Percentiles rank a stretch among this genome's conserved stretches.
phyloP scores from a whole-genome alignment of 2,888 invertebrate genomes.

The Megaustenia siamemsis region DNA sequence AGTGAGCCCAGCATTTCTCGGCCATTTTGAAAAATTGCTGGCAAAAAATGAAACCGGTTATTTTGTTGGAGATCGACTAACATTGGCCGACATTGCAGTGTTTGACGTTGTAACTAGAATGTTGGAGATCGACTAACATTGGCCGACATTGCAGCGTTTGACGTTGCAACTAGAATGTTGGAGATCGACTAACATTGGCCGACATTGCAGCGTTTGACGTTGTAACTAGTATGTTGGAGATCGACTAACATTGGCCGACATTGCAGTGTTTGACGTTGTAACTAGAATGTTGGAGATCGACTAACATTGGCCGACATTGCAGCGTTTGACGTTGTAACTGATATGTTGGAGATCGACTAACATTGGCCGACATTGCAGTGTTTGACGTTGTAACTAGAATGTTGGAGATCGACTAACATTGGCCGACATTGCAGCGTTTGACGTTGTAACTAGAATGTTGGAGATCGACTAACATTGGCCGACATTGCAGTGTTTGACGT shows the following conservation, averaged over 20 bases:
- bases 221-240: slow-evolving; percentile 10
- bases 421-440: slow-evolving; percentile 41
- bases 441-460: slow-evolving; percentile 15
- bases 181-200: slow-evolving; percentile 25
- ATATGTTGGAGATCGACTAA: neutral
- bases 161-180: too few species aligned
- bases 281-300: slow-evolving; percentile 12
- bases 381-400: too few species aligned
- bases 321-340: slow-evolving; percentile 34
- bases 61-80: slow-evolving; percentile 28
- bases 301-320: slow-evolving; percentile 41
- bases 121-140: neutral
- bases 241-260: too few species aligned
- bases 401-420: slow-evolving; percentile 30
- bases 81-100: slow-evolving; percentile 39
- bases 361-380: too few species aligned
- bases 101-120: slow-evolving; percentile 32
- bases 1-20: slow-evolving; percentile 27
- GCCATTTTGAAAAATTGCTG: slow-evolving; percentile 22
- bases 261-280: too few species aligned
- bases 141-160: too few species aligned
- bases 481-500: too few species aligned
- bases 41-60: slow-evolving; percentile 21
- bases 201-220: slow-evolving; percentile 42
- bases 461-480: too few species aligned